These are phyloP conservation scores for Sesamia nonagrioides DNA, from an alignment of 1,140 invertebrate species.

Conservation along the genomic window DNA sequence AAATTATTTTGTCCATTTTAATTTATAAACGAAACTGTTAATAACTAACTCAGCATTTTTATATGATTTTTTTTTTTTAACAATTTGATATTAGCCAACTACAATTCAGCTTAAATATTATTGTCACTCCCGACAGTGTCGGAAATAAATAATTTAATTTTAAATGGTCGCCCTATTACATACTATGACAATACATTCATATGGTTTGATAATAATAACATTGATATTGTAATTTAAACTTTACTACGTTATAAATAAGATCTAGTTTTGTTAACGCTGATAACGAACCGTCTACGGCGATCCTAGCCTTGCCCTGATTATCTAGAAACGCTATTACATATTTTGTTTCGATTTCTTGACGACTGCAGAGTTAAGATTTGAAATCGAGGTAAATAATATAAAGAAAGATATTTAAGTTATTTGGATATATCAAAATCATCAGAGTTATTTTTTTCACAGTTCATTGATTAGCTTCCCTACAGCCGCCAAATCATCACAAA, in stretches of 20 bases:
- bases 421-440: neutral
- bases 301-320: constrained; percentile 18
- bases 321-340: constrained; percentile 14
- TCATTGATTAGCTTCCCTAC: neutral
- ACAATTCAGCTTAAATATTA: constrained; percentile 32
- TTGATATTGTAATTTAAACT: constrained; percentile 27
- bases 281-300: constrained; percentile 28
- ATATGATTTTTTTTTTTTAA: neutral
- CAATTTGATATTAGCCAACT: neutral
- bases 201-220: neutral
- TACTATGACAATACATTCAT: neutral
- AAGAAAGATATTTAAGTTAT: neutral
- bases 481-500: constrained; percentile 23
- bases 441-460: neutral
- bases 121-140: neutral
- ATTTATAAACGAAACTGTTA: neutral
- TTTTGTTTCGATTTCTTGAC: constrained; percentile 19
- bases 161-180: neutral
- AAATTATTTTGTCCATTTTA: neutral
- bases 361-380: neutral
- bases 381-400: neutral
- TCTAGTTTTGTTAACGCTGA: constrained; percentile 35
- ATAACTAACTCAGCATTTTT: neutral
- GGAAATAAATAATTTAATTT: constrained; percentile 20
- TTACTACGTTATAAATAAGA: constrained; percentile 15